Base-by-base conservation (phyloP, 2,797 vertebrate genomes). In the Buphagus erythrorhynchus region DNA sequence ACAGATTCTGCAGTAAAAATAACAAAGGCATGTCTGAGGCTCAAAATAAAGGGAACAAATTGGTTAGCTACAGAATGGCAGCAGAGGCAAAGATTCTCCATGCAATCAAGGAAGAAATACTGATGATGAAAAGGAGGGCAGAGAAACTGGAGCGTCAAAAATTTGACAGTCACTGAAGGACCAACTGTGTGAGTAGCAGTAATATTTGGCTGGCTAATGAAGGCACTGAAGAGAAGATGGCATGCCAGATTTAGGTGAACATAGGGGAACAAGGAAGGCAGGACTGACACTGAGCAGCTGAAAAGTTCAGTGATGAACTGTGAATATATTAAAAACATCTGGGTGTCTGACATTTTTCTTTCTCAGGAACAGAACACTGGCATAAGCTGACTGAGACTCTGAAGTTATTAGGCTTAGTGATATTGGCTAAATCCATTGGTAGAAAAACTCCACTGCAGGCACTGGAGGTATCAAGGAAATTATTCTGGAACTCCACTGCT, bases 91-190 rank as follows among this genome's bases (percentile, higher is more conserved):
- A 75, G 76, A 58, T 71, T 90, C 68, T 71, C 29, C 5, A 3
- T 79, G 71, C 69, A 92, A 69, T 93, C 77, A 86, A 52, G 33
- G 67, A 66, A 52, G 71, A 88, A 86, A 72, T 78, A 49, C 36
- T 67, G 69, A 29, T 52, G 80, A 88, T 81, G 62, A 79, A 90
- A 88, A 94, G 67, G 52, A 93, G 62, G 59, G 45, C 74, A 96
- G 90, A 88, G 86, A 96, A 95, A 94, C 51, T 86, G 77, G 83
- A 94, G 86, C 26, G 2, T 93, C 88, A 88, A 86, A 94, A 94
- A 94, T 79, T 48, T 84, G 88, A 71, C 74, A 66, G 8, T 82
- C 74, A 35, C 67, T 71, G 83, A 86, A 96, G 73, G 69, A 71
- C n/a, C 1, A 4, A 42, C 33, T 55, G 40, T 33, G 25, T 63